Conservation (phyloP, 2,113 vertebrate species). For the Hemiprocne comata region DNA sequence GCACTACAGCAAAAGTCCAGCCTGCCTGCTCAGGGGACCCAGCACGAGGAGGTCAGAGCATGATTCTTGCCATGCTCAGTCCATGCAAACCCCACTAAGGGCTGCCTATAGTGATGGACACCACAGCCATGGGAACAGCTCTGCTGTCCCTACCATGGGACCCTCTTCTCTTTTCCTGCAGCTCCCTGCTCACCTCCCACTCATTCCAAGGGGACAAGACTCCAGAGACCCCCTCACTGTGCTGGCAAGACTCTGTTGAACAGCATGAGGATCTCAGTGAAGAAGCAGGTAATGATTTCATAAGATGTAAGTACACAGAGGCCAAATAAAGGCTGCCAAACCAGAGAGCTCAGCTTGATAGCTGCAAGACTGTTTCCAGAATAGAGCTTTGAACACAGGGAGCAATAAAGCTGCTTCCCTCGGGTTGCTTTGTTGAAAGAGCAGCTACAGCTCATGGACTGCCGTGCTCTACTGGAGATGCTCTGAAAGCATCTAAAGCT, state of each 20-base stretch:
- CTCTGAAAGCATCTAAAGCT: neutral
- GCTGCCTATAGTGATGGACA: neutral
- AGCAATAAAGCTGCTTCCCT: neutral
- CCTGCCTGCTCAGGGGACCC: neutral
- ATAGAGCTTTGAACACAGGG: neutral
- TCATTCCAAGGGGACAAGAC: neutral
- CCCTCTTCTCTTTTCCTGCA: neutral
- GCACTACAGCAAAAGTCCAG: neutral
- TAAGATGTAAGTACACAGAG: neutral
- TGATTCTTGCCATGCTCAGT: neutral
- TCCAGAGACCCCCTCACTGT: fast-evolving
- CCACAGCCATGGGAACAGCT: fast-evolving
- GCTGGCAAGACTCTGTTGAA: neutral
- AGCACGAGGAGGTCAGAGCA: neutral
- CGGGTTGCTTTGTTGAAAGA: neutral
- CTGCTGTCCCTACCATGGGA: neutral
- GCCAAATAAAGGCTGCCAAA: neutral
- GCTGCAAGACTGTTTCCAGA: neutral
- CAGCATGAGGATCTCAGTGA: neutral
- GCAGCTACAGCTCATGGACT: neutral
- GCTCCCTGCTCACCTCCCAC: neutral
- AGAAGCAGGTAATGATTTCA: neutral
- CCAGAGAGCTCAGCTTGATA: neutral
- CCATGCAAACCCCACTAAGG: neutral
- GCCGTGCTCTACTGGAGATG: neutral